phyloP scores from a whole-genome alignment of 2,888 invertebrate genomes.

The Perdita meconis region DNA sequence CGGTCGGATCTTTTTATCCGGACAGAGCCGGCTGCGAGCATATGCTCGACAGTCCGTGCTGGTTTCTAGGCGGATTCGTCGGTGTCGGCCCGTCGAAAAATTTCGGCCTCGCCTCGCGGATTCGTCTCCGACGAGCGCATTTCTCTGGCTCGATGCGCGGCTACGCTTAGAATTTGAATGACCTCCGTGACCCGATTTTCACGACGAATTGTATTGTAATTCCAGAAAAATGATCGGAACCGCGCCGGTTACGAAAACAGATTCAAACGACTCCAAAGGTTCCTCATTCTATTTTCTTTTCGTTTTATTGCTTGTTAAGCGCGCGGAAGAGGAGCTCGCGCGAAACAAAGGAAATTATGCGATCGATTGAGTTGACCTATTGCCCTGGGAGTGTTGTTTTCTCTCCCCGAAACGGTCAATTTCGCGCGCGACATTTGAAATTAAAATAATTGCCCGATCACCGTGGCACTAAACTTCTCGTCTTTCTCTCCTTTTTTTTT shows the following conservation, averaged over 20 bases:
- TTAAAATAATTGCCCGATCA: conserved; percentile 36
- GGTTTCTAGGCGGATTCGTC: conserved; percentile 41
- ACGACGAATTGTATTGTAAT: conserved; percentile 9
- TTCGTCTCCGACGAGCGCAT: too few species aligned
- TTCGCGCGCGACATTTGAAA: conserved; percentile 46
- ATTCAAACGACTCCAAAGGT: too few species aligned
- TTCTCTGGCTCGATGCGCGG: too few species aligned
- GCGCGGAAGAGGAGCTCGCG: conserved; percentile 14
- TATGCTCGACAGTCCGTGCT: conserved; percentile 36
- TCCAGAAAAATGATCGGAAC: neutral
- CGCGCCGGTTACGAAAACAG: too few species aligned
- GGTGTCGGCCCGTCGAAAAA: conserved; percentile 8
- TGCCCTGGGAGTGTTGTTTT: conserved; percentile 12
- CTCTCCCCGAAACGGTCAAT: conserved; percentile 15
- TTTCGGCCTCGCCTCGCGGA: neutral
- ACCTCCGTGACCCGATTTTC: conserved; percentile 2
- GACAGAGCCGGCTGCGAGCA: conserved; percentile 52
- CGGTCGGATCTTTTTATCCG: conserved; percentile 54
- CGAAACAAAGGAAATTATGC: conserved; percentile 52
- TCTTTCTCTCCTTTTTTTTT: neutral
- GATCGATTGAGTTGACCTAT: conserved; percentile 43
- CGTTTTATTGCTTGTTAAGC: neutral
- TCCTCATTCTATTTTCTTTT: neutral
- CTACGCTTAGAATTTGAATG: neutral
- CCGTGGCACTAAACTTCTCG: neutral